phyloP scores from a whole-genome alignment of 1,140 invertebrate species.

The Samia ricini region DNA sequence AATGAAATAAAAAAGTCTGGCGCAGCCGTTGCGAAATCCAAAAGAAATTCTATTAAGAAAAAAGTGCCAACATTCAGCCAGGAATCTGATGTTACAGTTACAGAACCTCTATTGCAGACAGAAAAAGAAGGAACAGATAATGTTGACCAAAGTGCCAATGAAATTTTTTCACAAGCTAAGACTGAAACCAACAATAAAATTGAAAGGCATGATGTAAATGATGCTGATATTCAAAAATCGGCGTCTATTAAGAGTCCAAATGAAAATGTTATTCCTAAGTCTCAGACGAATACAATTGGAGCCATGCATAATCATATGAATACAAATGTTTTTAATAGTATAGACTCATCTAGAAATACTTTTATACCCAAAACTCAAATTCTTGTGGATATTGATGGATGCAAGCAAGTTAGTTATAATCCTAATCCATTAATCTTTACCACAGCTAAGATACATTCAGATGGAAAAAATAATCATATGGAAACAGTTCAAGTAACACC shows the following conservation, averaged over 20 bases:
- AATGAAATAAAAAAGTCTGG: conserved; percentile 60
- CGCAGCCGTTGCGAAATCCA: conserved; percentile 58
- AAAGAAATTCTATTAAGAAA: conserved; percentile 64
- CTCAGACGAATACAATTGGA: conserved; percentile 16
- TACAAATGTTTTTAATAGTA: conserved; percentile 45
- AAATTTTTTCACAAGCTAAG: conserved; percentile 56
- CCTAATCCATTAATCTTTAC: conserved; percentile 64
- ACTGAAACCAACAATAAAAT: conserved; percentile 48
- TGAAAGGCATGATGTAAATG: conserved; percentile 28
- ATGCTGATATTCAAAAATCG: conserved; percentile 25
- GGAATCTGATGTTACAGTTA: conserved; percentile 65
- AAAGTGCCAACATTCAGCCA: conserved; percentile 62
- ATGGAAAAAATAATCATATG: conserved; percentile 55
- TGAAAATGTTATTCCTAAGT: conserved; percentile 20
- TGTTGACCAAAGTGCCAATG: conserved; percentile 63
- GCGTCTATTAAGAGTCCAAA: conserved; percentile 23
- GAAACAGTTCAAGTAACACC: conserved; percentile 57
- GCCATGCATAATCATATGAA: conserved; percentile 61
- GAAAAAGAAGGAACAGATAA: conserved; percentile 51
- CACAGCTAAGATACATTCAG: conserved; percentile 67
- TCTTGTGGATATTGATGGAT: conserved; percentile 53
- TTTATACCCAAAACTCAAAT: conserved; percentile 44
- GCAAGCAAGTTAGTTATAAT: conserved; percentile 34
- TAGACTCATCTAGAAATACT: conserved; percentile 28
- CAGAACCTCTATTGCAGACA: conserved; percentile 66